Percentiles rank a stretch among this genome's conserved stretches.
These are phyloP conservation scores for Hydractinia symbiolongicarpus DNA, from an alignment of 30 jellyfish, hydroid and myxozoan species.

Conservation along the genomic window DNA sequence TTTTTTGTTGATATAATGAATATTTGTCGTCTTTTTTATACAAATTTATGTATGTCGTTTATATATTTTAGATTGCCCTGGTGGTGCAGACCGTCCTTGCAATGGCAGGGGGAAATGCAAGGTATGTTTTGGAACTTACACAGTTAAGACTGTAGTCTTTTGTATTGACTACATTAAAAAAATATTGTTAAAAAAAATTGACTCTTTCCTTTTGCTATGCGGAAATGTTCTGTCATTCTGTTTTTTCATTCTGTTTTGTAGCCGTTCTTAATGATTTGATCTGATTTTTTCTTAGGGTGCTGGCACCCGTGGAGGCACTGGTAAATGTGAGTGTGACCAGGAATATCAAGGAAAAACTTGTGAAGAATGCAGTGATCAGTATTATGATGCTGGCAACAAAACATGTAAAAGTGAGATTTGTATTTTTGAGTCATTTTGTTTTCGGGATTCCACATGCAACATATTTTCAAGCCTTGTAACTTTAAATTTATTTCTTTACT, in stretches of 20 bases:
- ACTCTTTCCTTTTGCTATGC: neutral
- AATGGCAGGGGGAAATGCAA: slow-evolving; percentile 77
- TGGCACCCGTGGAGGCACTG: slow-evolving; percentile 80
- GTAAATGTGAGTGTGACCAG: slow-evolving; percentile 72
- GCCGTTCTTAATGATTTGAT: no score
- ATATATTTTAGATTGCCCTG: slow-evolving; percentile 68
- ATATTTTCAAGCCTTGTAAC: no score
- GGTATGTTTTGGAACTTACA: slow-evolving; percentile 37
- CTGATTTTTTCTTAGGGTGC: slow-evolving; percentile 47
- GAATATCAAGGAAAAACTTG: slow-evolving; percentile 74
- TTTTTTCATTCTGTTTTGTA: no score
- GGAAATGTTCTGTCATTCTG: no score
- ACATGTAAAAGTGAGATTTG: slow-evolving; percentile 53
- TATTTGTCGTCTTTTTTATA: neutral
- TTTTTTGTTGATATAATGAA: neutral
- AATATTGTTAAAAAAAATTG: no score
- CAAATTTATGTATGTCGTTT: neutral
- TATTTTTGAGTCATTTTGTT: neutral
- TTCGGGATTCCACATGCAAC: no score
- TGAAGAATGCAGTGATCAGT: slow-evolving; percentile 61
- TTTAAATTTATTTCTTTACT: no score
- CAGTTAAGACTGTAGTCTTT: no score
- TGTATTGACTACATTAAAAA: no score
- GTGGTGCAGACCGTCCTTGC: slow-evolving; percentile 67
- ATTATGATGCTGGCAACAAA: slow-evolving; percentile 56